Percentiles rank a stretch among this genome's conserved stretches.
phyloP scores from a whole-genome alignment of 1,140 invertebrate genomes.

The Aphaenogaster ashmeadi region DNA sequence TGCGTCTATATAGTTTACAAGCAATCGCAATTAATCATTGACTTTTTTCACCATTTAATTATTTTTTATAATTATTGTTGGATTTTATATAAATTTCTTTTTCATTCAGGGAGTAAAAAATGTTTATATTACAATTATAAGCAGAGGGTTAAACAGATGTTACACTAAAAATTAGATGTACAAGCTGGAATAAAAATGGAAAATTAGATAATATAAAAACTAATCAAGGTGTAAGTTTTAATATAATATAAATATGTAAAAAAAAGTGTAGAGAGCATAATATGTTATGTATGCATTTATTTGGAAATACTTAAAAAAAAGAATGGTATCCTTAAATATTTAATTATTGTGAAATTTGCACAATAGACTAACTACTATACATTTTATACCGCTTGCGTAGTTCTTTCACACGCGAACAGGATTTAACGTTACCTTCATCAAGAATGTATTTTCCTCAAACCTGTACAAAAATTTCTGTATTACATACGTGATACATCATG shows the following conservation, averaged over 20 bases:
- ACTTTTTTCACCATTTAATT: slow-evolving; percentile 34
- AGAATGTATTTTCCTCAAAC: slow-evolving; percentile 54
- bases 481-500: slow-evolving; percentile 47
- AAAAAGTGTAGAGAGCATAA: slow-evolving; percentile 43
- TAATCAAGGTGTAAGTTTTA: slow-evolving; percentile 58
- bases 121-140: slow-evolving; percentile 79
- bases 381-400: slow-evolving; percentile 53
- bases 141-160: slow-evolving; percentile 76
- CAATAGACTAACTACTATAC: slow-evolving; percentile 47
- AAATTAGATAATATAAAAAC: slow-evolving; percentile 67
- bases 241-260: slow-evolving; percentile 49
- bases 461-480: slow-evolving; percentile 61
- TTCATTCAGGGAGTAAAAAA: slow-evolving; percentile 74
- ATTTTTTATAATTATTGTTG: slow-evolving; percentile 79
- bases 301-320: slow-evolving; percentile 52
- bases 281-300: slow-evolving; percentile 60
- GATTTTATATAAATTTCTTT: slow-evolving; percentile 81
- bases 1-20: slow-evolving; percentile 62
- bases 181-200: slow-evolving; percentile 59
- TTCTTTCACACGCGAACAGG: slow-evolving; percentile 46
- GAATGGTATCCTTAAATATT: slow-evolving; percentile 11
- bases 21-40: slow-evolving; percentile 60
- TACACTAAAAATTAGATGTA: slow-evolving; percentile 71
- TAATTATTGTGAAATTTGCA: slow-evolving; percentile 55
- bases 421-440: slow-evolving; percentile 49